These are phyloP conservation scores for Antheraea mylitta DNA, from an alignment of 1,140 invertebrate genomes.

Conservation along the genomic window DNA sequence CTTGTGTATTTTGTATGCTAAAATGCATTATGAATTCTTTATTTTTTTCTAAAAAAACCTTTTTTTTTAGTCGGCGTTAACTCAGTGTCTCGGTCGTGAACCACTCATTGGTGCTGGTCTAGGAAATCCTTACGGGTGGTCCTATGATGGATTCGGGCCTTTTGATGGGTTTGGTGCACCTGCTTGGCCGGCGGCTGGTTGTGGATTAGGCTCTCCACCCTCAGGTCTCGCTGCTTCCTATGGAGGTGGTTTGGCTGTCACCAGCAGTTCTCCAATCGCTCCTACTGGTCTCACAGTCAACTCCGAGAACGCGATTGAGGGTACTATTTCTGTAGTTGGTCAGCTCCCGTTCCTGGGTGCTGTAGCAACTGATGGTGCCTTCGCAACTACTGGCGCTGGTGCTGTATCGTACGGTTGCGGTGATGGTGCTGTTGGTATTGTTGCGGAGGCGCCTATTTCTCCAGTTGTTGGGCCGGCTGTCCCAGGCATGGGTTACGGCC, in stretches of 20 bases:
- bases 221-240: conserved; percentile 10
- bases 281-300: conserved; percentile 35
- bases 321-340: conserved; percentile 35
- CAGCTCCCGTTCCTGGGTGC: conserved; percentile 23
- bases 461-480: conserved; percentile 11
- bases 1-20: too few relatives aligned
- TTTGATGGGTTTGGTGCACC: conserved; percentile 8
- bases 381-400: conserved; percentile 40
- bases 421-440: conserved; percentile 31
- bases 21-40: too few relatives aligned
- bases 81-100: conserved; percentile 7
- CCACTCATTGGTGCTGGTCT: background rate
- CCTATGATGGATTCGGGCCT: background rate
- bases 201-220: conserved; percentile 14
- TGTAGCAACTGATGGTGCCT: conserved; percentile 37
- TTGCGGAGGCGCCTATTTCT: conserved; percentile 22
- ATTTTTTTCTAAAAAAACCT: too few relatives aligned
- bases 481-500: conserved; percentile 2
- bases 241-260: conserved; percentile 26
- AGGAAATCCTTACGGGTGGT: background rate
- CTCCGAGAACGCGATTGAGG: conserved; percentile 41
- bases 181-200: conserved; percentile 9
- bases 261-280: conserved; percentile 31
- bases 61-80: conserved; percentile 3
- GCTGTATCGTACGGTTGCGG: conserved; percentile 43